phyloP scores from a whole-genome alignment of 2,888 invertebrate genomes.

The Melikaiella ostensackeni region DNA sequence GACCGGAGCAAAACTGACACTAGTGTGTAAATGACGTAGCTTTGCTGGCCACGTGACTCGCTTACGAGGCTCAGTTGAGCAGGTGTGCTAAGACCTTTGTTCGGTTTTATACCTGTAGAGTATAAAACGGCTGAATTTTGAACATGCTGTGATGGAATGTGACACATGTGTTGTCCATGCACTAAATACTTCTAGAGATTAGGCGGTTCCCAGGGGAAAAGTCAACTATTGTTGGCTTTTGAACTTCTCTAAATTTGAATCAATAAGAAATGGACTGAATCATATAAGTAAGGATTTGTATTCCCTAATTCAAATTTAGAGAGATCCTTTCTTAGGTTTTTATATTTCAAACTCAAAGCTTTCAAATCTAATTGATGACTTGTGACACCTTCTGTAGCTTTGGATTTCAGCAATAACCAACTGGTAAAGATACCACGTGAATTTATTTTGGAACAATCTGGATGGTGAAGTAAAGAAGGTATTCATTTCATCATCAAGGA shows the following conservation, averaged over 20 bases:
- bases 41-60: constrained; percentile 15
- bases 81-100: constrained; percentile 32
- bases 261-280: too few species aligned
- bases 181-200: neutral
- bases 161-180: neutral
- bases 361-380: too few species aligned
- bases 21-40: constrained; percentile 24
- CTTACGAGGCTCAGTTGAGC: constrained; percentile 17
- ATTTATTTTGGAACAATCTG: too few species aligned
- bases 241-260: neutral
- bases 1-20: neutral
- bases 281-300: too few species aligned
- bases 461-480: too few species aligned
- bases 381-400: too few species aligned
- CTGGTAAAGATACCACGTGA: too few species aligned
- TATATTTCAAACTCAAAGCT: too few species aligned
- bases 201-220: neutral
- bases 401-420: too few species aligned
- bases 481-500: too few species aligned
- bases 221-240: neutral
- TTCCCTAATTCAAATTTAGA: too few species aligned
- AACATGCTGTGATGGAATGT: constrained; percentile 14
- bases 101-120: neutral
- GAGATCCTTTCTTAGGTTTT: too few species aligned
- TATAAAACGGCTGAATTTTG: constrained; percentile 14